Base-by-base conservation (phyloP, 2,113 vertebrate species). In the Strix uralensis region DNA sequence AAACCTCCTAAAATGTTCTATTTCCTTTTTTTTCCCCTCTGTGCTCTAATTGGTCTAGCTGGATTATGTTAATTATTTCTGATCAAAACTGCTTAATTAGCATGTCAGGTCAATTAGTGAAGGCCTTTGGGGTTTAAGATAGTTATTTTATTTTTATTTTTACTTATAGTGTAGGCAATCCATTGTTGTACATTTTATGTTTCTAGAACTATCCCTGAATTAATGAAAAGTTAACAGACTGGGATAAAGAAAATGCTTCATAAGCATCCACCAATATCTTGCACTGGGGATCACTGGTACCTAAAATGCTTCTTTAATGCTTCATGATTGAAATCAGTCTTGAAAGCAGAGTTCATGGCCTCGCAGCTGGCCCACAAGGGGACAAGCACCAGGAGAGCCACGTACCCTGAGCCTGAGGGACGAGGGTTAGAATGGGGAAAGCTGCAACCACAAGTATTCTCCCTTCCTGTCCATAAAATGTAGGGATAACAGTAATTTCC, bases 51-150 rank as follows among this genome's bases (percentile, higher is more conserved):
- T 94, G 89, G 91, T 83, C 87, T 96, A 70, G 71, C 66, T 94
- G 91, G 84, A 85, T 97, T 95, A 90, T 96, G 94, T 81, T 91
- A 88, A 95, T 92, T 91, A 90, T 90, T 92, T 92, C 71, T 80
- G 66, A 95, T 88, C 92, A 91, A 92, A 95, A 97, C 36, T 92
- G 94, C 89, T 90, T 86, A 87, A 95, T 96, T 95, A 96, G 88
- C 88, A 92, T 70, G 77, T 81, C 88, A 94, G 91, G 86, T 96
- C 86, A 92, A 95, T 96, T 94, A 97, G 61, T 27, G 51, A 82
- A 29, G 69, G 36, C 61, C 72, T 91, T 85, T 85, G 79, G 81
- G 90, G 78, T 55, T 95, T 91, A 80, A 87, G 81, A 61, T 20
- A 90, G 84, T 92, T 91, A 0, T 44, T 90, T 94, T 82, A 70